These are phyloP conservation scores for Chloroceryle amazona DNA, from an alignment of 2,797 vertebrate species.

Conservation along the genomic window DNA sequence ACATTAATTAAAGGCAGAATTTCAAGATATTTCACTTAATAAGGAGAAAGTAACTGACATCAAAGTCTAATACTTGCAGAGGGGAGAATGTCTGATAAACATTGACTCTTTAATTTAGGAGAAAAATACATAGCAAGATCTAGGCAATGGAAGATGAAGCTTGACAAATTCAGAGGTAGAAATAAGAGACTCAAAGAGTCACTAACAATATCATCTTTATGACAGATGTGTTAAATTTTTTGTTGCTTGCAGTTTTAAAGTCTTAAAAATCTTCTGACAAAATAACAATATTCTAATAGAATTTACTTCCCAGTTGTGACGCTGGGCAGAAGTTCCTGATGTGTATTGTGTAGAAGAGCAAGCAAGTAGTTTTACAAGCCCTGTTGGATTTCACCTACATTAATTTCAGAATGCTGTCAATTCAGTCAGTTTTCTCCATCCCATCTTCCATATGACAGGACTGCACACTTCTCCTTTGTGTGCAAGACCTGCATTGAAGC, in stretches of 20 bases:
- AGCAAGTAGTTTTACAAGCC: background rate
- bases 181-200: conserved; percentile 28
- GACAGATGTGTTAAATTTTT: background rate
- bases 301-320: background rate
- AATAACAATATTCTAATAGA: background rate
- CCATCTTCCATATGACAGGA: background rate
- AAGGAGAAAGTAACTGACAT: conserved; percentile 46
- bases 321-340: background rate
- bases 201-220: conserved; percentile 1
- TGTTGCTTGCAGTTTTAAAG: background rate
- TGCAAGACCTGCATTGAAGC: background rate
- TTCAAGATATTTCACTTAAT: conserved; percentile 51
- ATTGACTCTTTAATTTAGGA: conserved; percentile 58
- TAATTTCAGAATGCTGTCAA: background rate
- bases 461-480: background rate
- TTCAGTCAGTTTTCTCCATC: background rate
- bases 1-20: conserved; percentile 29
- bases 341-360: background rate
- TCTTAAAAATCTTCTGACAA: background rate
- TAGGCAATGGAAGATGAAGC: conserved; percentile 5
- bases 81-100: conserved; percentile 34
- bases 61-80: conserved; percentile 24
- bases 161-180: conserved; percentile 47
- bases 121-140: conserved; percentile 42
- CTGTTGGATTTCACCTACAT: background rate